These are phyloP conservation scores for Morpho helenor DNA, from an alignment of 2,888 invertebrate genomes.

Conservation along the genomic window DNA sequence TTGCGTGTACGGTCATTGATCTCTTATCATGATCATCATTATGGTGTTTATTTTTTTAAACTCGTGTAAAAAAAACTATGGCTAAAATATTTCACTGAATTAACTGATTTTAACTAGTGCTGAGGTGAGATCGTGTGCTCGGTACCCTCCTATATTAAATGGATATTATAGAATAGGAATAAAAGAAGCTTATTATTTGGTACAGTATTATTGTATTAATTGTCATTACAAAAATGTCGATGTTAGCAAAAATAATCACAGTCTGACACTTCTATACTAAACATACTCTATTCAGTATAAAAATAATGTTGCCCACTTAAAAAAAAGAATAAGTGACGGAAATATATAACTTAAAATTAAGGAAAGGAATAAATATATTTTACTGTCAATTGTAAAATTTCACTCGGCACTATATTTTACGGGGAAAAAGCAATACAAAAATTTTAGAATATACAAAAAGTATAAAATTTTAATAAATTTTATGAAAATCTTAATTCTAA, in stretches of 20 bases:
- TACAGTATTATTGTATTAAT: conserved; percentile 73
- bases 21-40: no score
- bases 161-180: no score
- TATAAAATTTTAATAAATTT: background rate
- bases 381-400: background rate
- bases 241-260: conserved; percentile 79
- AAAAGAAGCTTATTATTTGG: conserved; percentile 48
- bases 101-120: no score
- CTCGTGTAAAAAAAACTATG: no score
- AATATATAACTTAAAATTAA: background rate
- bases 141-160: no score
- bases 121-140: no score
- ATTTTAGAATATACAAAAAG: background rate
- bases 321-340: background rate
- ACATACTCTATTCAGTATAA: conserved; percentile 5
- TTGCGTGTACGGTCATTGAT: no score
- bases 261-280: conserved; percentile 65
- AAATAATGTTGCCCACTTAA: conserved; percentile 4
- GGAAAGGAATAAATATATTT: background rate
- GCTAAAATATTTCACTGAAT: no score
- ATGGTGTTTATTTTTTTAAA: no score
- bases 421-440: background rate
- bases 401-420: background rate
- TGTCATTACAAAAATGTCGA: conserved; percentile 78
- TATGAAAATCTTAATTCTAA: no score